Percentiles rank a stretch among this genome's conserved stretches.
These are phyloP conservation scores for Raja brachyura DNA, from an alignment of 2,113 vertebrate species.

Conservation along the genomic window DNA sequence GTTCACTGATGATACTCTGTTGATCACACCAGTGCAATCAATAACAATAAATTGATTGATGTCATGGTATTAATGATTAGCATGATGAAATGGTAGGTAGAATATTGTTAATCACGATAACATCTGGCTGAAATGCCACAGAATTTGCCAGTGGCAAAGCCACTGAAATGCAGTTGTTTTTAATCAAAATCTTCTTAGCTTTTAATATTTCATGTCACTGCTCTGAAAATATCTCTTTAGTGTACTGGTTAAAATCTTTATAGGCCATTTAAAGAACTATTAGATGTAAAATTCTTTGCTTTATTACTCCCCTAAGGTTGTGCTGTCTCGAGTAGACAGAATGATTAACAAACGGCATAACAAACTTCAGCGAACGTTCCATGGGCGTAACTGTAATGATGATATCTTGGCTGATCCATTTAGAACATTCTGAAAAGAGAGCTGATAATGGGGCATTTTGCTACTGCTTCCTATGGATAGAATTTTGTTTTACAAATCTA, in stretches of 20 bases:
- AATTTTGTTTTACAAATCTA: not conserved
- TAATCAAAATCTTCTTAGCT: slow-evolving; percentile 30
- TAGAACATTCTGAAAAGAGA: not conserved
- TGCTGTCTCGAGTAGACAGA: slow-evolving; percentile 12
- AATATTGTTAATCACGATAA: not conserved
- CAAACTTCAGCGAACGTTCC: slow-evolving; percentile 9
- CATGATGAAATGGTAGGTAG: not conserved
- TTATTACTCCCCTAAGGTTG: slow-evolving; percentile 38
- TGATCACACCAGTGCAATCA: not conserved
- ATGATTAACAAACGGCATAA: slow-evolving; percentile 4
- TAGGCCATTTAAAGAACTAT: slow-evolving; percentile 27
- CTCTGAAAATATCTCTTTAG: slow-evolving; percentile 21
- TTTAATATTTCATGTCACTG: slow-evolving; percentile 31
- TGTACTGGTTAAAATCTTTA: slow-evolving; percentile 35
- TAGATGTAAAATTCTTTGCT: slow-evolving; percentile 30
- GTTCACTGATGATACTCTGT: not conserved
- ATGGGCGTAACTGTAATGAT: slow-evolving; percentile 17
- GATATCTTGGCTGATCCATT: not conserved
- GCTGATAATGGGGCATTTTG: not conserved
- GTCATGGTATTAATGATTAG: not conserved
- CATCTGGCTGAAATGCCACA: not conserved
- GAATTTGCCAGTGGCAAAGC: slow-evolving; percentile 23
- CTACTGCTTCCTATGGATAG: not conserved
- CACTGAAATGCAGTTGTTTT: not conserved
- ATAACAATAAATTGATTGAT: not conserved